Conservation (phyloP, 1,140 invertebrate species). For the Melipona quadrifasciata region DNA sequence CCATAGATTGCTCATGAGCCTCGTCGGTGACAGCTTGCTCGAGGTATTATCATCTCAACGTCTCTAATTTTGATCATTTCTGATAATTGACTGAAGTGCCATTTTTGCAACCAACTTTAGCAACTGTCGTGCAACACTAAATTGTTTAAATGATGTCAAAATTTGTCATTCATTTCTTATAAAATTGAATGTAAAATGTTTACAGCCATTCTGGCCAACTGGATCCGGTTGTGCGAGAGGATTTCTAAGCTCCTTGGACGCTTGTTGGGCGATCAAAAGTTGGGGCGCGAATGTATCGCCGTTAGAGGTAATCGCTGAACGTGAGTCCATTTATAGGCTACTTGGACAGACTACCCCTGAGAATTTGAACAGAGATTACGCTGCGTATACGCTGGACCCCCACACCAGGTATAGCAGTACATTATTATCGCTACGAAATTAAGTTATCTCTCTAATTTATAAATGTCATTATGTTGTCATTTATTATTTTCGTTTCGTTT, state of each 20-base stretch:
- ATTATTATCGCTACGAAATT: background rate
- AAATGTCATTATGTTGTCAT: background rate
- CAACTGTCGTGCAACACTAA: background rate
- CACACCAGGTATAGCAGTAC: constrained; percentile 84
- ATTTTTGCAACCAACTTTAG: background rate
- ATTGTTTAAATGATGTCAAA: background rate
- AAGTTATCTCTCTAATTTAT: background rate
- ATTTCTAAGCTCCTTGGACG: constrained; percentile 97
- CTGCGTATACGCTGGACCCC: constrained; percentile 94
- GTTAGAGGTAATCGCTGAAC: constrained; percentile 93
- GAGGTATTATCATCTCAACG: constrained; percentile 84
- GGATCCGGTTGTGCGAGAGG: constrained; percentile 98
- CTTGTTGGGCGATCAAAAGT: constrained; percentile 95
- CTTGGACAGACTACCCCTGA: constrained; percentile 97
- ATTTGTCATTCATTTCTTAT: too few relatives aligned
- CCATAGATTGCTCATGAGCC: constrained; percentile 90
- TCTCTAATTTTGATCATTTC: background rate
- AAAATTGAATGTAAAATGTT: constrained; percentile 52
- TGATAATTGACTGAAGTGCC: background rate
- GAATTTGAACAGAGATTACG: constrained; percentile 94
- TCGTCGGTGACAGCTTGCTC: constrained; percentile 97
- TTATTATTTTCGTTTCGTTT: background rate
- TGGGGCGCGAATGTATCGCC: constrained; percentile 89
- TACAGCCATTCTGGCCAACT: constrained; percentile 98
- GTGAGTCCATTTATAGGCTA: constrained; percentile 96